A percentile compares a stretch with the other conserved stretches of the same genome.
phyloP scores from a whole-genome alignment of 1,140 invertebrate genomes.

The Thrips palmi region DNA sequence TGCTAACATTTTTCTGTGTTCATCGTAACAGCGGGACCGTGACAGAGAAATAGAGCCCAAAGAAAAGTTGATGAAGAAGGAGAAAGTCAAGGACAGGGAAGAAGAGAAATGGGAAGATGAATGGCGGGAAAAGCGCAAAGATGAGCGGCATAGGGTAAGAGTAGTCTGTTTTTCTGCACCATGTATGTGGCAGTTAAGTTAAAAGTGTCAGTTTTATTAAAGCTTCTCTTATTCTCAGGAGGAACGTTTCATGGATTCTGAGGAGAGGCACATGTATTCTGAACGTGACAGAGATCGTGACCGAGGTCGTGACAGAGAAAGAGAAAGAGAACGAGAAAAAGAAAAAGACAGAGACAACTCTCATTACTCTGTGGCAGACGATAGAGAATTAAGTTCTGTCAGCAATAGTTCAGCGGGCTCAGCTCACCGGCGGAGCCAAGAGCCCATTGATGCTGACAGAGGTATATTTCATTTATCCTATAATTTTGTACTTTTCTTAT shows the following conservation, averaged over 20 bases:
- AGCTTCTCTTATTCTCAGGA: slow-evolving; percentile 3
- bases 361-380: slow-evolving; percentile 19
- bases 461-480: slow-evolving; percentile 17
- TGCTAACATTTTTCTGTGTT: slow-evolving; percentile 11
- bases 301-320: slow-evolving; percentile 22
- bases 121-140: slow-evolving; percentile 24
- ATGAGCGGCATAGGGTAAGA: slow-evolving; percentile 28
- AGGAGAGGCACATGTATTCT: slow-evolving; percentile 26
- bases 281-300: slow-evolving; percentile 17
- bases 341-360: slow-evolving; percentile 25
- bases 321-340: slow-evolving; percentile 20
- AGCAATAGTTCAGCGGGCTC: slow-evolving; percentile 31
- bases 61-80: slow-evolving; percentile 23
- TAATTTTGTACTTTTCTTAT: slow-evolving; percentile 10
- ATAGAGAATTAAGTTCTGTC: slow-evolving; percentile 29
- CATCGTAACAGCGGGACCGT: slow-evolving; percentile 20
- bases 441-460: slow-evolving; percentile 32
- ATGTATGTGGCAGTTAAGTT: slow-evolving; percentile 2
- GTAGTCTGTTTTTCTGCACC: slow-evolving; percentile 5
- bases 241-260: slow-evolving; percentile 20
- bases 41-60: slow-evolving; percentile 23
- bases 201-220: slow-evolving; percentile 1
- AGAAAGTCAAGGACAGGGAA: slow-evolving; percentile 28
- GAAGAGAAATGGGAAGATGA: slow-evolving; percentile 31
- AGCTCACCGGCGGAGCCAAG: slow-evolving; percentile 23